A percentile compares a stretch with the other conserved stretches of the same genome.
Evolutionary conservation across 2,888 invertebrate genomes (phyloP).

Genomic region (Phengaris alcon): DNA sequence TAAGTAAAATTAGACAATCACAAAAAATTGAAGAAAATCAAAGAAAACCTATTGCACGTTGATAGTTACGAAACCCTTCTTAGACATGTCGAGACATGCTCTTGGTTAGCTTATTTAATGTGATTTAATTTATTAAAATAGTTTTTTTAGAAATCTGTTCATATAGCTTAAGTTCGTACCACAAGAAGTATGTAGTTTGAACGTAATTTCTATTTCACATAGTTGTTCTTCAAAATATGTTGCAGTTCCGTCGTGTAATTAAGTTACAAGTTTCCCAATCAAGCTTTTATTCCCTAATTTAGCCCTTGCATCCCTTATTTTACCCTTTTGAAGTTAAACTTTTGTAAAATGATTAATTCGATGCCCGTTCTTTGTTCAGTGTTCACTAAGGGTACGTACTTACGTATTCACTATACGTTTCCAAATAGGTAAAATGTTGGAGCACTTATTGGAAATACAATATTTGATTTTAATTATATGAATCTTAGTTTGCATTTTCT

Average conservation of each 20-base stretch:
- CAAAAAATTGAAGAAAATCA: no score
- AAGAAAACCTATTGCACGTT: no score
- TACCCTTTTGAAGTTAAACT: slow-evolving; percentile 10
- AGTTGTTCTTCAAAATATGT: slow-evolving; percentile 29
- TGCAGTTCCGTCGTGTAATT: slow-evolving; percentile 11
- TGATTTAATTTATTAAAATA: no score
- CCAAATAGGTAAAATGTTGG: neutral
- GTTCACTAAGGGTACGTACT: neutral
- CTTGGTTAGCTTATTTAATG: no score
- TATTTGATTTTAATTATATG: no score
- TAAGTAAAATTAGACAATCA: no score
- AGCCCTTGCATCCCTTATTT: slow-evolving; percentile 1
- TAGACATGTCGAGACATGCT: no score
- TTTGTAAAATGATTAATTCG: slow-evolving; percentile 15
- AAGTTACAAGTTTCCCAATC: slow-evolving; percentile 17
- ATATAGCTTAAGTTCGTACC: neutral
- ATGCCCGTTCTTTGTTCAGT: slow-evolving; percentile 7
- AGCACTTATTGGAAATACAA: no score
- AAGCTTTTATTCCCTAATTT: neutral
- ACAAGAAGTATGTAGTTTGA: neutral
- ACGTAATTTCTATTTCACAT: slow-evolving; percentile 16
- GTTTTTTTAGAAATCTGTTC: no score
- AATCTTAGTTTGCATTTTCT: neutral
- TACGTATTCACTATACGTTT: neutral
- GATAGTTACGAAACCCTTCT: no score